phyloP scores from a whole-genome alignment of 2,113 vertebrate species.

The Heterotilapia buettikoferi region DNA sequence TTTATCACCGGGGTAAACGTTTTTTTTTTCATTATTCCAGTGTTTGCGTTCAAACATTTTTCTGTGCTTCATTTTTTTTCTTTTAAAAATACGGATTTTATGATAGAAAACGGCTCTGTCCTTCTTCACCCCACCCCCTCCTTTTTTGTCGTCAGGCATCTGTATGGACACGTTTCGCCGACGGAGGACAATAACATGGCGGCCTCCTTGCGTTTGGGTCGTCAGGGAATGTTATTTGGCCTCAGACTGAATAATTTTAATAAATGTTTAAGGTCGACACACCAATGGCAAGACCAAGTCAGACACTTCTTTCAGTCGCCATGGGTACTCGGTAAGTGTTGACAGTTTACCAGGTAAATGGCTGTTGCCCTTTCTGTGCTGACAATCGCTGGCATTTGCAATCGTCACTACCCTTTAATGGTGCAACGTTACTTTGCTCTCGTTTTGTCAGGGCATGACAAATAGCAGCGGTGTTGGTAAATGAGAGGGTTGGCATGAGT shows the following conservation, averaged over 20 bases:
- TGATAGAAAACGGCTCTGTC: rapidly evolving
- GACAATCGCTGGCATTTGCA: neutral
- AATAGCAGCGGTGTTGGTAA: neutral
- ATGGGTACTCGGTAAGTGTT: conserved; percentile 64
- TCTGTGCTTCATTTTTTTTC: rapidly evolving
- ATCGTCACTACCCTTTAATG: neutral
- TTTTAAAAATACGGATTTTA: rapidly evolving
- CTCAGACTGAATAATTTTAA: conserved; percentile 47
- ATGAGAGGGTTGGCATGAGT: rapidly evolving
- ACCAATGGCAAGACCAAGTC: conserved; percentile 22
- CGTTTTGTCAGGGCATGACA: neutral
- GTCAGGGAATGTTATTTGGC: conserved; percentile 59
- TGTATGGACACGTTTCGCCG: neutral
- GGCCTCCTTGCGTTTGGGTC: conserved; percentile 72
- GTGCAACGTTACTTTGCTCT: neutral
- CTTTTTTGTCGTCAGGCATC: conserved; percentile 23
- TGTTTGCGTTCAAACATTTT: rapidly evolving
- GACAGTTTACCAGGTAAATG: neutral
- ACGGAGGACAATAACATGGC: conserved; percentile 71
- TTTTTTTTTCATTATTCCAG: rapidly evolving
- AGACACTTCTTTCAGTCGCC: conserved; percentile 59
- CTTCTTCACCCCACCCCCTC: neutral
- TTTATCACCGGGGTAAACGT: neutral
- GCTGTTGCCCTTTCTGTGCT: neutral
- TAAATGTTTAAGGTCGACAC: conserved; percentile 33